phyloP scores from a whole-genome alignment of 2,888 invertebrate species.

The Poecilobothrus nobilitatus region DNA sequence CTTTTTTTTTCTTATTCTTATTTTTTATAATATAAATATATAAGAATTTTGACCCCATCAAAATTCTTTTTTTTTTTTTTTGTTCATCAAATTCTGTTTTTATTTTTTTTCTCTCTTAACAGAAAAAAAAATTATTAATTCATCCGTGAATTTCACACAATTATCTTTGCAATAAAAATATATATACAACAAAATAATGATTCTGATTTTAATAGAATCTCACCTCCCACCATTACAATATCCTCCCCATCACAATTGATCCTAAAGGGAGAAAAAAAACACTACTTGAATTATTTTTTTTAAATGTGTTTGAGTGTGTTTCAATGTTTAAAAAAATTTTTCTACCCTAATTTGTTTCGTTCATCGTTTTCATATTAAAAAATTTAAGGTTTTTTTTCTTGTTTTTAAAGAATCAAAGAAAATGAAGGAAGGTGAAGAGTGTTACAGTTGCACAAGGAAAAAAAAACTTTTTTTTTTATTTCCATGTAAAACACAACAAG shows the following conservation, averaged over 20 bases:
- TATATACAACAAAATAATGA: neutral
- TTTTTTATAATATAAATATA: too few relatives aligned
- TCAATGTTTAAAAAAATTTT: neutral
- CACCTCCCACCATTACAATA: neutral
- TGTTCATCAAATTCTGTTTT: too few relatives aligned
- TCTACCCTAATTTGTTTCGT: slow-evolving; percentile 1
- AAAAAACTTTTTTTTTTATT: neutral
- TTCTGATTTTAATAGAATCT: neutral
- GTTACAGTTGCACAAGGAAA: neutral
- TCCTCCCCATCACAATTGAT: neutral
- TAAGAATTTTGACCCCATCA: slow-evolving; percentile 4
- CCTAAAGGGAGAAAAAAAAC: too few relatives aligned
- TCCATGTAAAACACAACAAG: too few relatives aligned
- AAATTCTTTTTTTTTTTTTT: neutral
- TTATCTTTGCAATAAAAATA: neutral
- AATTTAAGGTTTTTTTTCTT: too few relatives aligned
- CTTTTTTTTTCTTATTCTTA: neutral
- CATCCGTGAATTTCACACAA: slow-evolving; percentile 3
- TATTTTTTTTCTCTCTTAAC: too few relatives aligned
- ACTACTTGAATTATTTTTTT: too few relatives aligned
- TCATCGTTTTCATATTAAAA: too few relatives aligned
- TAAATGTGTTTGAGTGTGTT: too few relatives aligned
- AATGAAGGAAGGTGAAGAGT: too few relatives aligned
- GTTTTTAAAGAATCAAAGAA: too few relatives aligned
- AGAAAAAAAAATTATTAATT: neutral